These are phyloP conservation scores for Drosophila pectinifera DNA, from an alignment of 1,140 invertebrate species.

Conservation along the genomic window DNA sequence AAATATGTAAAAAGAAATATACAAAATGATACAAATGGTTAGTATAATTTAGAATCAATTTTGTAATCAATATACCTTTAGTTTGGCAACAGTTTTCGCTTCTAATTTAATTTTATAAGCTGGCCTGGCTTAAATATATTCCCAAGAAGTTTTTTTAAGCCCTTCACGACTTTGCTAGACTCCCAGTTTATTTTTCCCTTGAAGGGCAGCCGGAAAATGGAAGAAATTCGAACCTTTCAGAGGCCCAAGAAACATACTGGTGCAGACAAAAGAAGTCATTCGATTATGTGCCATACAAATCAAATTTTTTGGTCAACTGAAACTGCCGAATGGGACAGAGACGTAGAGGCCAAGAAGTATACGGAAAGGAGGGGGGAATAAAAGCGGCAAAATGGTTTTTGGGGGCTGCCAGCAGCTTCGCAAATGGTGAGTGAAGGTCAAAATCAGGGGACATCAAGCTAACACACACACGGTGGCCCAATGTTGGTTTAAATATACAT, in stretches of 20 bases:
- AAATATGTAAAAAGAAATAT: too few species aligned
- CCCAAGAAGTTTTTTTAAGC: not conserved
- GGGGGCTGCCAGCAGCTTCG: slow-evolving; percentile 28
- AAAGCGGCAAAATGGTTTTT: slow-evolving; percentile 25
- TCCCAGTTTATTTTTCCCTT: not conserved
- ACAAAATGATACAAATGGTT: too few species aligned
- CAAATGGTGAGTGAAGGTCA: slow-evolving; percentile 73
- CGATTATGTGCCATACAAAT: slow-evolving; percentile 44
- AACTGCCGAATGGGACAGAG: not conserved
- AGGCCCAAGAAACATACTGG: not conserved
- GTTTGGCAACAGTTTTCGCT: not conserved
- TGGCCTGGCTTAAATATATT: not conserved
- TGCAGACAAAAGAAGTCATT: slow-evolving; percentile 21
- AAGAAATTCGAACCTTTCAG: slow-evolving; percentile 3
- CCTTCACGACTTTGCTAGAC: not conserved
- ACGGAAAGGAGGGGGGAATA: slow-evolving; percentile 1
- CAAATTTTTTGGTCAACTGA: slow-evolving; percentile 32
- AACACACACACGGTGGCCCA: slow-evolving; percentile 16
- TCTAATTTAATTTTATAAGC: not conserved
- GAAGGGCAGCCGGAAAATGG: not conserved
- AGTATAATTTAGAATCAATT: too few species aligned
- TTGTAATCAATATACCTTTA: not conserved
- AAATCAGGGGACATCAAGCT: slow-evolving; percentile 33
- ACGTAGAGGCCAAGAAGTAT: not conserved
- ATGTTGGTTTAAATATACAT: slow-evolving; percentile 10